phyloP scores from a whole-genome alignment of 2,113 vertebrate species.

The Halcyon senegalensis region DNA sequence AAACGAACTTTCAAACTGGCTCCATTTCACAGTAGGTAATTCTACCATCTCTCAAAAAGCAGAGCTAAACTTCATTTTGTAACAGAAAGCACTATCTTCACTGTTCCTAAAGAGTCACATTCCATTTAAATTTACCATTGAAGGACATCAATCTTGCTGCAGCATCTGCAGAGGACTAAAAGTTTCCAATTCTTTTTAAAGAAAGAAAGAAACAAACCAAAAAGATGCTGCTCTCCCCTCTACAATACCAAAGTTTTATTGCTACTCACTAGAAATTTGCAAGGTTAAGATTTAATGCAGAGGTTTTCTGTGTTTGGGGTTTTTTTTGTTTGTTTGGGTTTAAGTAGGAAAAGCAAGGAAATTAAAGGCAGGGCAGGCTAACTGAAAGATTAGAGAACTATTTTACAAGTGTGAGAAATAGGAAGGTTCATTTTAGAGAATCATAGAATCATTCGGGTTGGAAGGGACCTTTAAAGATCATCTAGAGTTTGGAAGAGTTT shows the following conservation, averaged over 20 bases:
- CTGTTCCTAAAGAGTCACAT: neutral
- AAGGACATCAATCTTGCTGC: neutral
- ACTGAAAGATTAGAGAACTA: neutral
- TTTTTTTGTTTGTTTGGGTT: neutral
- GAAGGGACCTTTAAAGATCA: neutral
- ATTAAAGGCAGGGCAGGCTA: neutral
- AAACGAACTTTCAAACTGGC: neutral
- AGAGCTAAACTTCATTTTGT: neutral
- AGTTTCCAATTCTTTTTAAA: neutral
- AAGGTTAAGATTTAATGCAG: neutral
- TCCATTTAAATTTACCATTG: neutral
- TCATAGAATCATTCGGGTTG: neutral
- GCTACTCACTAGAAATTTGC: neutral
- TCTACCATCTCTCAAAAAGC: neutral
- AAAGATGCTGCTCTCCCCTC: neutral
- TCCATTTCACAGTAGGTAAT: neutral
- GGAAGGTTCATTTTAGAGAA: neutral
- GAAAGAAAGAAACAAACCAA: neutral
- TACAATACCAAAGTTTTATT: neutral
- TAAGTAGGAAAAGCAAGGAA: neutral
- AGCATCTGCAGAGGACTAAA: neutral
- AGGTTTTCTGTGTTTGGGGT: accelerated
- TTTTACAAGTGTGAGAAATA: neutral
- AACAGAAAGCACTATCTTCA: neutral
- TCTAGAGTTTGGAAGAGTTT: neutral